Evolutionary conservation across 2,888 invertebrate genomes (phyloP), one percentile per base, ranked within the genome.

Genomic region (Diarsia rubi): DNA sequence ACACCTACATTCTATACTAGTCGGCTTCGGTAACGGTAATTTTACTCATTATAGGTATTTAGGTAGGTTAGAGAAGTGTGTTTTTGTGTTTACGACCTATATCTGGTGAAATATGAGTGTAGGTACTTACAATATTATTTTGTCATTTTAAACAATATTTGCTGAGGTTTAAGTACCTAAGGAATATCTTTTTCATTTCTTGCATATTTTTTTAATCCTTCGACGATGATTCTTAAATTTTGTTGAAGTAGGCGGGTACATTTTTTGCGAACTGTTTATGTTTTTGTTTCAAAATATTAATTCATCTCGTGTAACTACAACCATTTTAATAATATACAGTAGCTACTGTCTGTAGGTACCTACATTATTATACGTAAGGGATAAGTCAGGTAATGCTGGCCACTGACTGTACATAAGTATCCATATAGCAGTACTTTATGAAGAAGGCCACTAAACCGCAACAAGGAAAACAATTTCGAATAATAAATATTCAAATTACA

Each of bases 381-480:
- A 37, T 37, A 8, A 8, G 6, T 37, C 37, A 37, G 8, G 37
- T 37, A 37, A 37, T 37, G 0, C 6, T 37, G 37, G 37, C 6
- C 37, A 37, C 37, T 8, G 37, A 8, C 8, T 5, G 37, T 37
- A 37, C 8, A 0, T 37, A 37, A 8, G 5, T 27, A 42, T 5
- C 19, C 27, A 47, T 1, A 8, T 44, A 73, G 14, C 47, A 19
- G 37, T 57, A 59, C 24, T 21, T 52, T 31, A 75, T 62, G 47
- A 62, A 78, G 70, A 69, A 70, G 67, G 57, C 52, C 60, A 71
- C 31, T 60, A 52, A 71, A 52, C 60, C 42, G 42, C 68, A 66
- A 82, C 62, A 67, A 82, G 82, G 82, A 82, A 82, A 82, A 83
- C 27, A 37, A 49, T 66, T 49, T n/a, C 9, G 14, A 69, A 67